A percentile compares a stretch with the other conserved stretches of the same genome.
phyloP scores from a whole-genome alignment of 2,888 invertebrate species.

The Cryptocephalus primarius region DNA sequence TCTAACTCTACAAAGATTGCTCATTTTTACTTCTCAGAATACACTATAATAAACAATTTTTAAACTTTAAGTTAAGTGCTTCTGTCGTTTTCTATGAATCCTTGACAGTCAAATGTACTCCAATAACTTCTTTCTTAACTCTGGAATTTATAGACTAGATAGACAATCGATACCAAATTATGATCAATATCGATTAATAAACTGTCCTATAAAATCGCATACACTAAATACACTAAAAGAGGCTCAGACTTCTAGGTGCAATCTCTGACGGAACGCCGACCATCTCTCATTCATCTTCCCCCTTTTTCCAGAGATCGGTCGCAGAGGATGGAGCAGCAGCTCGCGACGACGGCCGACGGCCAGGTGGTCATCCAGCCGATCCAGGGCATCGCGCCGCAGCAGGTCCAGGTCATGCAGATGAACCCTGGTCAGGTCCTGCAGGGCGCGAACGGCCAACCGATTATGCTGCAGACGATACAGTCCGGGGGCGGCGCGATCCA shows the following conservation, averaged over 20 bases:
- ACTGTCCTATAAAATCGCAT: too few relatives aligned
- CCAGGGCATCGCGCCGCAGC: slow-evolving; percentile 45
- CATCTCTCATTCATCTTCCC: too few relatives aligned
- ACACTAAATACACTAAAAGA: too few relatives aligned
- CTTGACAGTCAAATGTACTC: slow-evolving; percentile 30
- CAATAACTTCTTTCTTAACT: slow-evolving; percentile 37
- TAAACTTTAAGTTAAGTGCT: slow-evolving; percentile 26
- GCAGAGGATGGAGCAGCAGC: slow-evolving; percentile 43
- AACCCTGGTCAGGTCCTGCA: slow-evolving; percentile 52
- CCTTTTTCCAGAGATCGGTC: too few relatives aligned
- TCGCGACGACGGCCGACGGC: slow-evolving; percentile 47
- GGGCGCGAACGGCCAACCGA: slow-evolving; percentile 58
- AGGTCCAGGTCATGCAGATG: slow-evolving; percentile 50
- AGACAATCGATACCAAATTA: too few relatives aligned
- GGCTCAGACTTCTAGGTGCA: too few relatives aligned
- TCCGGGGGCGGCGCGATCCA: slow-evolving; percentile 49
- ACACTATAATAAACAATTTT: background rate
- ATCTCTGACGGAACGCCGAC: too few relatives aligned
- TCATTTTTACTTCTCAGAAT: background rate
- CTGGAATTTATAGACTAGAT: too few relatives aligned
- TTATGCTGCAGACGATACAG: slow-evolving; percentile 58
- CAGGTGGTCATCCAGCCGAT: slow-evolving; percentile 49
- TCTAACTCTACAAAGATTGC: background rate
- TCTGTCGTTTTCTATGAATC: slow-evolving; percentile 29
- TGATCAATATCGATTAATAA: too few relatives aligned